Evolutionary conservation across 2,888 invertebrate species (phyloP), one percentile per base, ranked within the genome.

Genomic region (Leptopilina myrica): DNA sequence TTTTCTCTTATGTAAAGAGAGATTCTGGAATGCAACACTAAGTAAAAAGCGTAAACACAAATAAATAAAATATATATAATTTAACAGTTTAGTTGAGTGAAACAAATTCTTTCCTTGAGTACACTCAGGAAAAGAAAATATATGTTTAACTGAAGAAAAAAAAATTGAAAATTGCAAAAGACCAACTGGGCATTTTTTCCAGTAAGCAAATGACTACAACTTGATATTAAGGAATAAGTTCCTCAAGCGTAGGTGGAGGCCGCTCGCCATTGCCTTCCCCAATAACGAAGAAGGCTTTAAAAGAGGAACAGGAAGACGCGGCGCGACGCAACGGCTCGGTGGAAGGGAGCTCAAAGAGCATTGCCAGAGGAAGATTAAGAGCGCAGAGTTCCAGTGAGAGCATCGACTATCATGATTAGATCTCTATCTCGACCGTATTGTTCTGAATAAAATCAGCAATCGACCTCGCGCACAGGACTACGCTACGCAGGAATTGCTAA

Each of bases 321-420:
- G 33, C 33, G 33, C 33, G 33, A 33, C 33, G 33, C 33, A 20
- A 33, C n/a, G 49, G 11, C 11, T 9, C n/a, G 12, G 56, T 33
- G 40, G 40, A 15, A 40, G 56, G 73, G 56, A 20, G 33, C 33
- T 26, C 56, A 56, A 53, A 40, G 56, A 56, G 56, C 73, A 11
- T 73, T 33, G 73, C 53, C 69, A 49, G 53, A 73, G 69, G 69
- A 73, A 73, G 69, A 73, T 73, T 73, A 73, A 73, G 69, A 73
- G 69, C 53, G 53, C 33, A 73, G 53, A 26, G 26, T 49, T 49
- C 69, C 69, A 26, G 69, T 33, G 69, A 69, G 69, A 73, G 69
- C 49, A 49, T 53, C 69, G 20, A 26, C 69, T 73, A 73, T 69
- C 69, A 69, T 69, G 69, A 69, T 69, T 69, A 69, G 69, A 69